Base-by-base conservation (phyloP, 2,888 invertebrate species). In the Lottia scabra region DNA sequence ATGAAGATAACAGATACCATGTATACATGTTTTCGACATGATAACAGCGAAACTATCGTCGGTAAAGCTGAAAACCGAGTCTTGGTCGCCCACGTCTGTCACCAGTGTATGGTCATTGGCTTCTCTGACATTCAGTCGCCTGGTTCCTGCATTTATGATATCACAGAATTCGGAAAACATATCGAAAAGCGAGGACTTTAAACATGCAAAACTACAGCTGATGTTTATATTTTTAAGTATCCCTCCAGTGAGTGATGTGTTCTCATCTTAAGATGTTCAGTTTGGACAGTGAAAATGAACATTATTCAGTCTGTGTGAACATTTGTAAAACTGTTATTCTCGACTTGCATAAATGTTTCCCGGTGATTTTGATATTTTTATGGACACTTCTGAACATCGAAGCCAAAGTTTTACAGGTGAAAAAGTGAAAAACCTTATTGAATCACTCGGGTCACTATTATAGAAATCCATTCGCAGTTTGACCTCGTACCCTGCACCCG, bases 121-220 rank as follows among this genome's bases (percentile, higher is more conserved):
- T 69, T 81, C 10, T 75, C 80, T 0, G 77, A 81, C 56, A 68
- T 78, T 0, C 76, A 78, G 19, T 77, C 80, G 0, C 82, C 81
- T 0, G 82, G 82, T 2, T 83, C 82, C 2, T 80, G 81, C 43
- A 77, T 83, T 12, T 83, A 79, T 68, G 81, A 83, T 71, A 78
- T 83, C 62, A 77, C 77, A 23, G 76, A 74, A 44, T 80, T 80
- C 56, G 79, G 77, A 16, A 77, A 71, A 23, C 63, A 48, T 27
- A 15, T 72, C 8, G 72, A 68, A 27, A 63, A 64, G 70, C 44
- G 64, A 5, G 70, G 70, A n/a, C 64, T 70, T 13, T 70, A 48
- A 70, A 16, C 65, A 30, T 38, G 5, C 6, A 62, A 13, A 5
- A 5, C 1, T 6, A 3, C 26, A 19, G 56, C n/a, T 56, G n/a